Percentiles rank a stretch among this genome's conserved stretches.
These are phyloP conservation scores for Aphidius ervi DNA, from an alignment of 1,140 invertebrate genomes.

Conservation along the genomic window DNA sequence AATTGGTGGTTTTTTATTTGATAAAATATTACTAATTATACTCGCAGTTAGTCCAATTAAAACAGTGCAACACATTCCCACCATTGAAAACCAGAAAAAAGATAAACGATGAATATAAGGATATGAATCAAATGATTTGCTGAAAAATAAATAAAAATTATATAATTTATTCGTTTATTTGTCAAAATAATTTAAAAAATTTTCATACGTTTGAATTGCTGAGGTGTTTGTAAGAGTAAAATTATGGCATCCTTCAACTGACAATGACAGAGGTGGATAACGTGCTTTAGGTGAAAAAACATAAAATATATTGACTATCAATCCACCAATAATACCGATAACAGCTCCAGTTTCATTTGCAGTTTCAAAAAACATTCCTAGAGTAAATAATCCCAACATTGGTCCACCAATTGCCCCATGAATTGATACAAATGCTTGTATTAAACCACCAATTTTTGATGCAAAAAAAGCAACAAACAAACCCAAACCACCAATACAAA, in stretches of 20 bases:
- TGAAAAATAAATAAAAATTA: too few relatives aligned
- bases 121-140: too few relatives aligned
- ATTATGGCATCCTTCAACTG: constrained; percentile 55
- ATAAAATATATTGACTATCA: constrained; percentile 73
- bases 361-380: constrained; percentile 68
- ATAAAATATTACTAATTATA: too few relatives aligned
- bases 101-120: too few relatives aligned
- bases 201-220: neutral
- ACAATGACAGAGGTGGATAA: constrained; percentile 55
- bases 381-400: constrained; percentile 70
- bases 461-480: constrained; percentile 70
- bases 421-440: constrained; percentile 70
- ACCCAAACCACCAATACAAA: constrained; percentile 67
- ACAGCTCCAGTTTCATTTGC: constrained; percentile 72
- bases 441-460: constrained; percentile 65
- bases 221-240: constrained; percentile 19
- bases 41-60: too few relatives aligned
- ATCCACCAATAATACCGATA: constrained; percentile 61
- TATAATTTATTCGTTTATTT: constrained; percentile 23
- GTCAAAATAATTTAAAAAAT: too few relatives aligned
- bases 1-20: too few relatives aligned
- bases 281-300: constrained; percentile 76
- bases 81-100: too few relatives aligned
- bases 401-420: constrained; percentile 79
- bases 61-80: too few relatives aligned